These are phyloP conservation scores for Actinemys pallida DNA, from an alignment of 2,113 vertebrate genomes.

Conservation along the genomic window DNA sequence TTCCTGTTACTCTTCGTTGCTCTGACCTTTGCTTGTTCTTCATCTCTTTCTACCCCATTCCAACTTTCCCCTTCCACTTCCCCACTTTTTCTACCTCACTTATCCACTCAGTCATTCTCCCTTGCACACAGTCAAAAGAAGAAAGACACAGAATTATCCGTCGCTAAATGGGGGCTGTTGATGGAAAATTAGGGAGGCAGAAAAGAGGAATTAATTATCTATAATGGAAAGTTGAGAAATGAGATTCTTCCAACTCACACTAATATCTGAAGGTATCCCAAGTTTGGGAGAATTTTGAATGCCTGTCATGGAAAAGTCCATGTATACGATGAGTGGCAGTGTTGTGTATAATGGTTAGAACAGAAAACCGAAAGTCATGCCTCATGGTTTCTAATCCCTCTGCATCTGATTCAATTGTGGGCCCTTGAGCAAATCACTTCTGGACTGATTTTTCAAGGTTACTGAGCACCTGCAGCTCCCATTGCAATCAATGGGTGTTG, in stretches of 20 bases:
- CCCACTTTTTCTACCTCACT: conserved; percentile 43
- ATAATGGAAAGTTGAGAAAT: conserved; percentile 70
- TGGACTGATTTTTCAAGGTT: background rate
- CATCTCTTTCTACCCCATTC: conserved; percentile 42
- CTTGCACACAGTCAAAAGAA: conserved; percentile 70
- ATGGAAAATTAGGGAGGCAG: conserved; percentile 72
- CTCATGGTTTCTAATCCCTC: conserved; percentile 6
- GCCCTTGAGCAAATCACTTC: background rate
- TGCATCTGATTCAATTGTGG: background rate
- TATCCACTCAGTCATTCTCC: conserved; percentile 75
- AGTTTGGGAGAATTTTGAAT: conserved; percentile 37
- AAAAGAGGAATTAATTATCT: conserved; percentile 76
- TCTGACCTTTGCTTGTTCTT: conserved; percentile 76
- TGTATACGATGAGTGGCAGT: background rate
- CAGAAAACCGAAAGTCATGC: conserved; percentile 24
- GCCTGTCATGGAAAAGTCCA: background rate
- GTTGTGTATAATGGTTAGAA: background rate
- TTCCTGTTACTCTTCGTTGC: conserved; percentile 16
- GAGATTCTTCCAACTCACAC: conserved; percentile 51
- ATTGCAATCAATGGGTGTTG: background rate
- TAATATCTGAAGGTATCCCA: conserved; percentile 44
- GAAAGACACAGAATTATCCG: conserved; percentile 72
- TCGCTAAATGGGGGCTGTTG: conserved; percentile 73
- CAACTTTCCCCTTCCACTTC: conserved; percentile 65
- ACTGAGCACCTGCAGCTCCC: conserved; percentile 21